phyloP scores from a whole-genome alignment of 2,888 invertebrate genomes.

The Capitulum mitella region DNA sequence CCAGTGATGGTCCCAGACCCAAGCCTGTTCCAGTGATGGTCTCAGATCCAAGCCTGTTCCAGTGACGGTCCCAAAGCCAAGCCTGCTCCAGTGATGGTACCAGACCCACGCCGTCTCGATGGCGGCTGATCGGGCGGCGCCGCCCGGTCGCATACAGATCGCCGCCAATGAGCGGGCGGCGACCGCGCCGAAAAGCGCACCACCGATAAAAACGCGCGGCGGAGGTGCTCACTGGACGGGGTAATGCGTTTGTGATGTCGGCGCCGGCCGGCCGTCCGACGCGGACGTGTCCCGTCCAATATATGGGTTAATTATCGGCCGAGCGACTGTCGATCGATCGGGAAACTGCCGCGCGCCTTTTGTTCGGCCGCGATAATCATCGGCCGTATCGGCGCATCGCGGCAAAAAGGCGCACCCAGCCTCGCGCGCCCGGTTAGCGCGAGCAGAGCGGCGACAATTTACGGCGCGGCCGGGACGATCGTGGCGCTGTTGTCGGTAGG shows the following conservation, averaged over 20 bases:
- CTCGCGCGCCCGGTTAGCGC: slow-evolving; percentile 6
- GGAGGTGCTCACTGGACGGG: slow-evolving; percentile 14
- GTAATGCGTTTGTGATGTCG: slow-evolving; percentile 18
- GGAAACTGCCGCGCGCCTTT: background rate
- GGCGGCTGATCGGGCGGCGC: background rate
- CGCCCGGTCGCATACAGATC: slow-evolving; percentile 4
- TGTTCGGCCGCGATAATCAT: background rate
- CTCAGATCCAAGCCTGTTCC: no score
- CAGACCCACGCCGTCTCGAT: background rate
- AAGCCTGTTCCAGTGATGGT: no score
- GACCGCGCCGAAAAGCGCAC: background rate
- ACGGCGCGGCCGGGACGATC: background rate
- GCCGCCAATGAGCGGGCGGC: slow-evolving; percentile 6
- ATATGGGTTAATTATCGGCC: slow-evolving; percentile 16
- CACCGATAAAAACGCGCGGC: slow-evolving; percentile 14
- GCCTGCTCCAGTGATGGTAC: no score
- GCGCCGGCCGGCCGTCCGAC: background rate
- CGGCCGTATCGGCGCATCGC: background rate
- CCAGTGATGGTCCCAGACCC: no score
- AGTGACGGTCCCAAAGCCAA: no score
- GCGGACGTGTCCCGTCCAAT: background rate
- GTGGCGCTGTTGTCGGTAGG: no score
- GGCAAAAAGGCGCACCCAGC: background rate
- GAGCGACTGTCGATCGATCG: background rate
- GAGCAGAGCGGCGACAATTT: background rate